Evolutionary conservation across 1,140 invertebrate genomes (phyloP).

Genomic region (Achatina immaculata): DNA sequence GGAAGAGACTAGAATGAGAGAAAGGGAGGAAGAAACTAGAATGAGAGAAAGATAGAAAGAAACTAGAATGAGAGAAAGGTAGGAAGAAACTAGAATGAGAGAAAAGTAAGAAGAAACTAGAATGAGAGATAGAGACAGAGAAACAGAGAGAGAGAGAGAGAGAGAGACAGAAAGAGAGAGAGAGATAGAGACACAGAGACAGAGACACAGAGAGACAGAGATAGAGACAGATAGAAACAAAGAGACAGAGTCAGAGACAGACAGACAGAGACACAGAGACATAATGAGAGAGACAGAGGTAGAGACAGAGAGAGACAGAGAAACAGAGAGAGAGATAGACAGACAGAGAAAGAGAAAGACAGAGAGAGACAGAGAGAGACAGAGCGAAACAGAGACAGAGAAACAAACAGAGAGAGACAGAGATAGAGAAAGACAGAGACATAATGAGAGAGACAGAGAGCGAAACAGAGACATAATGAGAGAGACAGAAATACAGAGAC

Average conservation of each 20-base stretch:
- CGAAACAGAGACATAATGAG: not conserved
- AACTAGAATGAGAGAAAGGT: too few relatives aligned
- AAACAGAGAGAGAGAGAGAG: too few relatives aligned
- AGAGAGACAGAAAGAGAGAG: too few relatives aligned
- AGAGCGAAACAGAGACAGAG: not conserved
- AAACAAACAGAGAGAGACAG: not conserved
- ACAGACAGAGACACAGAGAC: too few relatives aligned
- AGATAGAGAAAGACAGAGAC: not conserved
- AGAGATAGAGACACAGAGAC: not conserved
- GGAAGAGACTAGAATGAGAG: too few relatives aligned
- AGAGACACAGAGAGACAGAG: not conserved
- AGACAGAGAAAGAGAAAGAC: not conserved
- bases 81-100: too few relatives aligned
- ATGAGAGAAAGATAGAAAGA: too few relatives aligned
- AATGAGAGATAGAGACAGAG: too few relatives aligned
- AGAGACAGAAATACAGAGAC: not conserved
- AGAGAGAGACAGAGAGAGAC: conserved; percentile 6
- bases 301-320: not conserved
- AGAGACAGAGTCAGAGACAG: too few relatives aligned
- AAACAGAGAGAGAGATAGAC: not conserved
- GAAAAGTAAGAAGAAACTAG: too few relatives aligned
- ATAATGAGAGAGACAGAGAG: not conserved
- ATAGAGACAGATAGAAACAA: too few relatives aligned
- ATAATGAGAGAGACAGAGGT: not conserved
- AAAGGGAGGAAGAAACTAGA: too few relatives aligned